Conservation (phyloP, 2,113 vertebrate genomes). For the Amia ocellicauda region DNA sequence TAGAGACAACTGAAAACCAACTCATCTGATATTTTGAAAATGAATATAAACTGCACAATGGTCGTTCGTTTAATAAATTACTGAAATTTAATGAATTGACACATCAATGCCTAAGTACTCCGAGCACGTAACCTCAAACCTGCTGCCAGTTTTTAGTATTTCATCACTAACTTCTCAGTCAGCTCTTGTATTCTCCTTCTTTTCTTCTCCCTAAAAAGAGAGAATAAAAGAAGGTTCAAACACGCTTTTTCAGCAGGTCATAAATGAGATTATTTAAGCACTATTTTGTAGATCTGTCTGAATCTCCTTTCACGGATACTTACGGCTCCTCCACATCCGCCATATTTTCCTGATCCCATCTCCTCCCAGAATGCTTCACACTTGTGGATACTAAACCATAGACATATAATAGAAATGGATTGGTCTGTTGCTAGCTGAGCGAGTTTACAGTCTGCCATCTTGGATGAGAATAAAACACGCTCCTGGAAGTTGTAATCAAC, state of each 20-base stretch:
- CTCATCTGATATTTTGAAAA: too few relatives aligned
- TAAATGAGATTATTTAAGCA: slow-evolving; percentile 40
- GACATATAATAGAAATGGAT: too few relatives aligned
- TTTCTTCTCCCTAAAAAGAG: slow-evolving; percentile 96
- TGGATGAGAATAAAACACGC: too few relatives aligned
- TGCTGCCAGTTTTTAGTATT: slow-evolving; percentile 62
- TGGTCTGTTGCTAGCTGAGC: too few relatives aligned
- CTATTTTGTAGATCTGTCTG: slow-evolving; percentile 37
- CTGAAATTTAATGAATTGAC: too few relatives aligned
- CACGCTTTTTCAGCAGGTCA: slow-evolving; percentile 34
- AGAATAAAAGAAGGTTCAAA: slow-evolving; percentile 88
- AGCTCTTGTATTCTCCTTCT: slow-evolving; percentile 98
- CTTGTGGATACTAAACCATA: too few relatives aligned
- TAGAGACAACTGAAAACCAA: too few relatives aligned
- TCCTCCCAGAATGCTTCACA: slow-evolving; percentile 42
- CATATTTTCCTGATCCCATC: slow-evolving; percentile 73
- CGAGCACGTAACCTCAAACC: slow-evolving; percentile 56
- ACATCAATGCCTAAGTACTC: slow-evolving; percentile 26
- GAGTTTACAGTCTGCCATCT: too few relatives aligned
- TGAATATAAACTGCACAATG: too few relatives aligned
- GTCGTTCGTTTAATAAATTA: too few relatives aligned
- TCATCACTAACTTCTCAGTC: slow-evolving; percentile 97
- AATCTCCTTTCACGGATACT: slow-evolving; percentile 62
- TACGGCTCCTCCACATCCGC: slow-evolving; percentile 95
- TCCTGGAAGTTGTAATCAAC: too few relatives aligned